Base-by-base conservation (phyloP, 2,113 vertebrate genomes). In the Otolemur garnettii region DNA sequence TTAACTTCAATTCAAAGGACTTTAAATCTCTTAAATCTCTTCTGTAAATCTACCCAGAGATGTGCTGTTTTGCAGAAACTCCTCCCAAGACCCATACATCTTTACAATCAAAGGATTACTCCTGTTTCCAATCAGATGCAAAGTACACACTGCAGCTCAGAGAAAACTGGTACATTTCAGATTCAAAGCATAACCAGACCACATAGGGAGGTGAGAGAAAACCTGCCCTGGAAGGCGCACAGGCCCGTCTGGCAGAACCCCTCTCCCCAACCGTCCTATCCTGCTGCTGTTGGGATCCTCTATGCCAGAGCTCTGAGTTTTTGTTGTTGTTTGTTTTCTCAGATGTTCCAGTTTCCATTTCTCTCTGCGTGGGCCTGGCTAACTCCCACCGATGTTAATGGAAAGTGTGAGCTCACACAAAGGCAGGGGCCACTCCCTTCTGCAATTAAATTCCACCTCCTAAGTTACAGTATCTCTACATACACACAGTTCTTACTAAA, bases 1-100 rank as follows among this genome's bases (percentile, higher is more conserved):
- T 81, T 55, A 89, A 62, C 90, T 88, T 72, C 13, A 14, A 83
- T 7, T 93, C 83, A 50, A 77, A 7, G 66, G 53, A 26, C 50
- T 28, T 33, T 78, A 77, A 96, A 96, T 87, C 92, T 89, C 59
- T 81, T 60, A 53, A 96, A 96, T 87, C 92, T 91, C 59, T 81
- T 60, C 45, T 26, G 80, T 85, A 80, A 90, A 85, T 71, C 87
- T 60, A 33, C 14, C 53, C 88, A 69, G 69, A 42, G 82, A 59
- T 33, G 22, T 7, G 19, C n/a, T 22, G 60, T 45, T 92, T 66
- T 72, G 59, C 35, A 50, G 59, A 21, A 26, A 35, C 77, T n/a
- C 62, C 38, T 66, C 88, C 62, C 19, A 26, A 26, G 94, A 74
- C 89, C 4, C 90, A 24, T 8, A 75, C 22, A 15, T 15, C 55